A percentile compares a stretch with the other conserved stretches of the same genome.
Conservation (phyloP, 2,797 vertebrate species). For the Melanotaenia pygmaea region DNA sequence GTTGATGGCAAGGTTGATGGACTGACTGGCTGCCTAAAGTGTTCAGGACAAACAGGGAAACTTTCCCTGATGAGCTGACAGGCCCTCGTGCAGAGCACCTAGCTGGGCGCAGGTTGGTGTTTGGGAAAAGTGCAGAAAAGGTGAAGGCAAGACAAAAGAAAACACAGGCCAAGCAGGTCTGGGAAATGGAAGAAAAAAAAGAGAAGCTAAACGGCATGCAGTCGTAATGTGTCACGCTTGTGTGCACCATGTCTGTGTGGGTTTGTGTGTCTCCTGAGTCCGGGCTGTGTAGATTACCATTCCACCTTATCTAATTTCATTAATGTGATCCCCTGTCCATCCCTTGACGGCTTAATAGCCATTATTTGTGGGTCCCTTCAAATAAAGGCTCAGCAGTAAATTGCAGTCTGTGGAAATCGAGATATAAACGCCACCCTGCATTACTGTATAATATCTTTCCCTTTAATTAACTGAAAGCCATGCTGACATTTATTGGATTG, state of each 20-base stretch:
- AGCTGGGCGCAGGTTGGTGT: slow-evolving; percentile 87
- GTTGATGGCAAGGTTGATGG: slow-evolving; percentile 67
- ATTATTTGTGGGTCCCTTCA: slow-evolving; percentile 99
- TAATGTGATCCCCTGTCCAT: slow-evolving; percentile 97
- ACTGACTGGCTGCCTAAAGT: slow-evolving; percentile 90
- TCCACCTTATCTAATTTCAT: slow-evolving; percentile 95
- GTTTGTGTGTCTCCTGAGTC: slow-evolving; percentile 65
- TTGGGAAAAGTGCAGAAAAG: slow-evolving; percentile 71
- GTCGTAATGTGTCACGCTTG: slow-evolving; percentile 43
- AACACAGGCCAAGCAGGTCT: slow-evolving; percentile 53
- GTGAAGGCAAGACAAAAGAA: slow-evolving; percentile 48
- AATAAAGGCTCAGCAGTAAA: slow-evolving; percentile 95
- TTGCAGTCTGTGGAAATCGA: slow-evolving; percentile 94
- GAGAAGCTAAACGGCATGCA: slow-evolving; percentile 44
- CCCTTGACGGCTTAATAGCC: slow-evolving; percentile 94
- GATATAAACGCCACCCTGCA: slow-evolving; percentile 96
- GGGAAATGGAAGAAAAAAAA: slow-evolving; percentile 42
- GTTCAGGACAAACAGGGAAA: slow-evolving; percentile 93
- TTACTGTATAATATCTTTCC: slow-evolving; percentile 98
- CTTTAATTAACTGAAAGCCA: slow-evolving; percentile 99
- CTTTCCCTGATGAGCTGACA: slow-evolving; percentile 98
- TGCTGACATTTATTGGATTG: slow-evolving; percentile 98
- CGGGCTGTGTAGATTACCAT: slow-evolving; percentile 85
- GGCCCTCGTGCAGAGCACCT: slow-evolving; percentile 86
- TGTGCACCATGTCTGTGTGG: slow-evolving; percentile 41